Conservation (phyloP, 2,888 invertebrate species). For the Drosophila rellima region DNA sequence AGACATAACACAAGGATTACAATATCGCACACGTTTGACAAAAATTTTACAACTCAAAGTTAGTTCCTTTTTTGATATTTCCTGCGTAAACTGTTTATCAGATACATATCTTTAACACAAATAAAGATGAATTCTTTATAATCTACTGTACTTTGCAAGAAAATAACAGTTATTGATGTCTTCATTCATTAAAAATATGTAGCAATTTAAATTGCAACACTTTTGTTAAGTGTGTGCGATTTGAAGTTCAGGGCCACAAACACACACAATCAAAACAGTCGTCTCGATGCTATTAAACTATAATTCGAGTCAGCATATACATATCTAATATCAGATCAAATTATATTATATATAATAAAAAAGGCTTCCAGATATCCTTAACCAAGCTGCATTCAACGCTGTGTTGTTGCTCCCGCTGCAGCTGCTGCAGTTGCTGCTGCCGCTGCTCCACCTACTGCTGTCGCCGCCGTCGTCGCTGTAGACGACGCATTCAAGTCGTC, state of each 20-base stretch:
- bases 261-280: conserved; percentile 25
- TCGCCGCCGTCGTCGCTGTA: conserved; percentile 49
- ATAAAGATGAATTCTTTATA: not conserved
- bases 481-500: conserved; percentile 71
- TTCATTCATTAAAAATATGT: not conserved
- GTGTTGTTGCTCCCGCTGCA: conserved; percentile 24
- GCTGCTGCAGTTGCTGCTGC: conserved; percentile 18
- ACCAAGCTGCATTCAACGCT: conserved; percentile 12
- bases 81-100: not conserved
- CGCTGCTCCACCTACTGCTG: conserved; percentile 16
- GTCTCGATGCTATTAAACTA: conserved; percentile 27
- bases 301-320: conserved; percentile 57
- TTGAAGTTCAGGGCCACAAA: not conserved
- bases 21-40: not conserved
- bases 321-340: conserved; percentile 38
- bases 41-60: not conserved
- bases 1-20: conserved; percentile 10
- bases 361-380: conserved; percentile 20
- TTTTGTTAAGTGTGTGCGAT: conserved; percentile 6
- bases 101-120: not conserved
- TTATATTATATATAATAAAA: conserved; percentile 13
- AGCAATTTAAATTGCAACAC: not conserved
- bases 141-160: too few relatives aligned
- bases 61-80: not conserved
- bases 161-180: not conserved